A percentile compares a stretch with the other conserved stretches of the same genome.
Conservation (phyloP, 2,113 vertebrate species). For the Setophaga coronata region DNA sequence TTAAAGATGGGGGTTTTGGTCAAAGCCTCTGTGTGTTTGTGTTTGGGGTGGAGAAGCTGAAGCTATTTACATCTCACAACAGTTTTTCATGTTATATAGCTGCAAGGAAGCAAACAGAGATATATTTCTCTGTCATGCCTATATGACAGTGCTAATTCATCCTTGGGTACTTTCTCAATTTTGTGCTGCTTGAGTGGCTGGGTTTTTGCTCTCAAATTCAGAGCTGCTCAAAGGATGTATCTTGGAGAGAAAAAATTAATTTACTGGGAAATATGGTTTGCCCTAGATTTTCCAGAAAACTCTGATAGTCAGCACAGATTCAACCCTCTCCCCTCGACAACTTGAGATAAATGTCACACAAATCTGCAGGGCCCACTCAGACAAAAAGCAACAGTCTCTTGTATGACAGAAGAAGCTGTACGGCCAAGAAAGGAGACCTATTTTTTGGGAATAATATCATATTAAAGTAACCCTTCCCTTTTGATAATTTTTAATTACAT, state of each 20-base stretch:
- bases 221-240: background rate
- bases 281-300: background rate
- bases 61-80: background rate
- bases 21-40: background rate
- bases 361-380: background rate
- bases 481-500: background rate
- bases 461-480: background rate
- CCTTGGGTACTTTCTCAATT: background rate
- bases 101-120: background rate
- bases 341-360: background rate
- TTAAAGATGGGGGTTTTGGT: background rate
- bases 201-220: background rate
- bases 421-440: background rate
- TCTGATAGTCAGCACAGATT: background rate
- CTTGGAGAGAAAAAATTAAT: background rate
- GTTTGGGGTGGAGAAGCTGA: background rate
- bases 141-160: background rate
- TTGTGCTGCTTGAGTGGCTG: background rate
- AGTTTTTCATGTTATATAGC: background rate
- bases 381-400: background rate
- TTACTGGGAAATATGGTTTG: background rate
- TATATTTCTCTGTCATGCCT: background rate
- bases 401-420: background rate
- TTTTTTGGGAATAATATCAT: background rate
- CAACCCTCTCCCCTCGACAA: accelerated